Percentiles rank a stretch among this genome's conserved stretches.
These are phyloP conservation scores for Oligia latruncula DNA, from an alignment of 2,888 invertebrate genomes.

Conservation along the genomic window DNA sequence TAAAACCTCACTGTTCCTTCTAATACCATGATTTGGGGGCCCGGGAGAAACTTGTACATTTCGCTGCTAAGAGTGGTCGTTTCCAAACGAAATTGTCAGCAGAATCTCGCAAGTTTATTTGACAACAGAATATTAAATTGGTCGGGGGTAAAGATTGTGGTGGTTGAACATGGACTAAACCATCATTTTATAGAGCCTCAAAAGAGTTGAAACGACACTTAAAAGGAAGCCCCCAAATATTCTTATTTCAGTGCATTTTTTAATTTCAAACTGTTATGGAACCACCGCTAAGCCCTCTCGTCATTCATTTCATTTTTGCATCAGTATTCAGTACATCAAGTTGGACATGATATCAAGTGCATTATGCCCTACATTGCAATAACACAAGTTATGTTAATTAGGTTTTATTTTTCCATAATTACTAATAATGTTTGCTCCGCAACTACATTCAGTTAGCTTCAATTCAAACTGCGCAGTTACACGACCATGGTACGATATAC, in stretches of 20 bases:
- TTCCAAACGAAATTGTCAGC: background rate
- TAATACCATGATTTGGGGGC: too few relatives aligned
- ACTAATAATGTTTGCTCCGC: conserved; percentile 14
- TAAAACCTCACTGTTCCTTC: too few relatives aligned
- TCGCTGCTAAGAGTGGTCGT: background rate
- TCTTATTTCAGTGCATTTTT: background rate
- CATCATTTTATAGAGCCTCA: background rate
- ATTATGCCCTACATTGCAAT: conserved; percentile 12
- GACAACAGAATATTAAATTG: background rate
- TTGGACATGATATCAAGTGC: conserved; percentile 9
- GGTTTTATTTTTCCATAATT: conserved; percentile 35
- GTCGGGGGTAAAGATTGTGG: too few relatives aligned
- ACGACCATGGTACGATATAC: conserved; percentile 31
- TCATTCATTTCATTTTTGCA: background rate
- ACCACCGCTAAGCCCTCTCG: background rate
- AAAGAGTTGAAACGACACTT: background rate
- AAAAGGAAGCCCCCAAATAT: background rate
- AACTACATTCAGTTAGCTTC: conserved; percentile 12
- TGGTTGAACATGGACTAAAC: too few relatives aligned
- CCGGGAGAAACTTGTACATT: too few relatives aligned
- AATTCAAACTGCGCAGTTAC: conserved; percentile 49
- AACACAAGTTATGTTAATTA: conserved; percentile 19
- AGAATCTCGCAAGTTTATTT: background rate
- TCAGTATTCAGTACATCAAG: background rate
- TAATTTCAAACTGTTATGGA: background rate